Conservation (phyloP, 1,140 invertebrate genomes). For the Panagrolaimus sp. region DNA sequence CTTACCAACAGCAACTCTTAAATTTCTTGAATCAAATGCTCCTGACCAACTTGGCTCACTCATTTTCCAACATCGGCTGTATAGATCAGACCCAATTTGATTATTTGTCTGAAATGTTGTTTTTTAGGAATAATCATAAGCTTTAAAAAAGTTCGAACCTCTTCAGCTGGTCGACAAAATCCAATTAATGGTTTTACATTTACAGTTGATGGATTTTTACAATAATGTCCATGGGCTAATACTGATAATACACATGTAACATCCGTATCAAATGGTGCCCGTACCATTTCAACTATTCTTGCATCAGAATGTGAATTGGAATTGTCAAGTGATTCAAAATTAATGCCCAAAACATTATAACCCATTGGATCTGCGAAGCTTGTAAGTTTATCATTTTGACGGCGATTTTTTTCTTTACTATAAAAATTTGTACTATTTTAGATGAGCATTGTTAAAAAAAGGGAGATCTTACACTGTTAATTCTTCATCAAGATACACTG, state of each 20-base stretch:
- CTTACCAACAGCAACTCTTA: background rate
- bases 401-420: no score
- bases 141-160: background rate
- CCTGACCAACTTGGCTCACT: conserved; percentile 1
- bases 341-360: background rate
- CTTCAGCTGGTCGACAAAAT: background rate
- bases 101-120: background rate
- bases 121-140: no score
- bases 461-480: background rate
- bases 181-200: background rate
- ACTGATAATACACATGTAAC: conserved; percentile 10
- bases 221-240: background rate
- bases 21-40: background rate
- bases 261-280: conserved; percentile 4
- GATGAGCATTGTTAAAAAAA: no score
- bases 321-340: background rate
- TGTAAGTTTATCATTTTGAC: no score
- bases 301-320: background rate
- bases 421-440: no score
- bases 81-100: background rate
- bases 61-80: background rate
- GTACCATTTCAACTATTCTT: background rate
- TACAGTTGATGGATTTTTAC: background rate
- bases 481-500: background rate
- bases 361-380: background rate